Conservation (phyloP, 2,113 vertebrate species). For the Saccopteryx bilineata region DNA sequence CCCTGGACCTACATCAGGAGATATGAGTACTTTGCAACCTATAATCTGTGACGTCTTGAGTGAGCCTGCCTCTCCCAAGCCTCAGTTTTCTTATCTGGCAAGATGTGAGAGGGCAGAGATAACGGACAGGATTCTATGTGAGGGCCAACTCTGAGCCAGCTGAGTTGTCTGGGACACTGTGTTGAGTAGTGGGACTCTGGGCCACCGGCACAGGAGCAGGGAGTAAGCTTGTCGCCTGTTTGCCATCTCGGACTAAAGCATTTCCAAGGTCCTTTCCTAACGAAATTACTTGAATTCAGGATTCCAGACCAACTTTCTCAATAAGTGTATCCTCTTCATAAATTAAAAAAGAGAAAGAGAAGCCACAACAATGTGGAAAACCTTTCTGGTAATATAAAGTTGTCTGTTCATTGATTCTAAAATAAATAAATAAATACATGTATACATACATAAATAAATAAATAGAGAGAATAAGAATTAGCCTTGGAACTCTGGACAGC, state of each 20-base stretch:
- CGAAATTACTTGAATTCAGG: neutral
- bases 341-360: neutral
- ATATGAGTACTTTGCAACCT: neutral
- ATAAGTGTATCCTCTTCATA: neutral
- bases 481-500: neutral
- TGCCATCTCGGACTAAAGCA: neutral
- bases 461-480: neutral
- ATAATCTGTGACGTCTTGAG: neutral
- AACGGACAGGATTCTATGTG: neutral
- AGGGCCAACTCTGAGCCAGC: neutral
- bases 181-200: no score
- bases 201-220: accelerated
- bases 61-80: neutral
- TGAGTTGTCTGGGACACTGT: no score
- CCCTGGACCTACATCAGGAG: neutral
- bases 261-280: neutral
- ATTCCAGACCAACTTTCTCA: neutral
- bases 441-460: neutral
- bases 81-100: neutral
- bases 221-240: neutral
- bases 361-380: no score
- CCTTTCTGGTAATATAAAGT: no score
- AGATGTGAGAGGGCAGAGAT: neutral
- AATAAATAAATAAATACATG: no score
- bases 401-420: no score